Evolutionary conservation across 2,888 invertebrate genomes (phyloP).

Genomic region (Baccha elongata): DNA sequence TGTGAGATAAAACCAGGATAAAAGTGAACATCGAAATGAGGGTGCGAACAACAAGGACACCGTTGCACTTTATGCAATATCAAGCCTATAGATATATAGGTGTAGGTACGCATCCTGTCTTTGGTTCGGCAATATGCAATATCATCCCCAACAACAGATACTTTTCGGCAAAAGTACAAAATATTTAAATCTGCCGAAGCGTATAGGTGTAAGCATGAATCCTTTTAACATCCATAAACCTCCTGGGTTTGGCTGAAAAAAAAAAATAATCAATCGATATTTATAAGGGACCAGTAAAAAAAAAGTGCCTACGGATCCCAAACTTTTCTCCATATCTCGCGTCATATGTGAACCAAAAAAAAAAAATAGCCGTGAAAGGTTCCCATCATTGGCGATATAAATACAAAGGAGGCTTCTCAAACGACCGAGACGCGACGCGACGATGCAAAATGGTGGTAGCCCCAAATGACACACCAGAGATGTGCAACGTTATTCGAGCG

Average conservation of each 20-base stretch:
- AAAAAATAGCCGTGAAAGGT: constrained; percentile 13
- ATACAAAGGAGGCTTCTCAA: constrained; percentile 12
- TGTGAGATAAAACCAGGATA: constrained; percentile 52
- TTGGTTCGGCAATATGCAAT: constrained; percentile 10
- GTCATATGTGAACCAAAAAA: background rate
- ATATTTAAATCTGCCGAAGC: constrained; percentile 24
- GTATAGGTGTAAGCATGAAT: constrained; percentile 13
- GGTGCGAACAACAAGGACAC: constrained; percentile 40
- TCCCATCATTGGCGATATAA: constrained; percentile 19
- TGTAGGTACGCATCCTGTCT: background rate
- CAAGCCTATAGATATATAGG: background rate
- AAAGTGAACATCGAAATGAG: constrained; percentile 42
- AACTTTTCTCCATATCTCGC: constrained; percentile 13
- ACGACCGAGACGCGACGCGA: constrained; percentile 2
- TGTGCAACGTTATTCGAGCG: constrained; percentile 16
- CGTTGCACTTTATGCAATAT: background rate
- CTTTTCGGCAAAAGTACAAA: constrained; percentile 22
- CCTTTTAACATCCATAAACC: constrained; percentile 38
- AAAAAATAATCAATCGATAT: constrained; percentile 38
- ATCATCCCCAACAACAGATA: constrained; percentile 22
- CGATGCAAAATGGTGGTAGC: constrained; percentile 20
- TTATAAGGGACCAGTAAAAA: constrained; percentile 11
- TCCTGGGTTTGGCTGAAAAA: background rate
- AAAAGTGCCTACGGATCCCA: background rate
- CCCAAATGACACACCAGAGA: constrained; percentile 19